Percentiles rank a stretch among this genome's conserved stretches.
phyloP scores from a whole-genome alignment of 2,113 vertebrate species.

The Pristiophorus japonicus region DNA sequence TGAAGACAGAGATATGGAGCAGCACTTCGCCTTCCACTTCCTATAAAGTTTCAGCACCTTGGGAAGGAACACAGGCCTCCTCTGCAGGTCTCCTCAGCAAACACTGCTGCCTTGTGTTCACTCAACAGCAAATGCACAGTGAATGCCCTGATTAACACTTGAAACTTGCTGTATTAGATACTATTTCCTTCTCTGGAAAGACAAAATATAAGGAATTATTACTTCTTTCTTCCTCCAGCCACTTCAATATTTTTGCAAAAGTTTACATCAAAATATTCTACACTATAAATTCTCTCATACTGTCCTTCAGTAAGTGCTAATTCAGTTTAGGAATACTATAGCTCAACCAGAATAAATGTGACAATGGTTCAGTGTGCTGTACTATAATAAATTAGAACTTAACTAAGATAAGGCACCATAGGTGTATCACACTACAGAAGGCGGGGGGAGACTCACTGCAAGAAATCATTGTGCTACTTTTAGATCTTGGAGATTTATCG shows the following conservation, averaged over 20 bases:
- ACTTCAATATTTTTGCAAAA: neutral
- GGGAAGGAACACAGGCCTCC: conserved; percentile 38
- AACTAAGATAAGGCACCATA: too few species aligned
- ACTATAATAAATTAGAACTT: too few species aligned
- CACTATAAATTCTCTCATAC: neutral
- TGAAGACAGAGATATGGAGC: neutral
- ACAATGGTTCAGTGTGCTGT: too few species aligned
- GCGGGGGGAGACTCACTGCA: too few species aligned
- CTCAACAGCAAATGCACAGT: conserved; percentile 49
- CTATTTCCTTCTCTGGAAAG: conserved; percentile 50
- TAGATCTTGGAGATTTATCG: too few species aligned
- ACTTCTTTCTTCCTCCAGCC: neutral
- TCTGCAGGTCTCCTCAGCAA: conserved; percentile 44
- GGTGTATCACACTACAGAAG: too few species aligned
- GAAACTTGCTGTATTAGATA: conserved; percentile 56
- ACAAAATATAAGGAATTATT: neutral
- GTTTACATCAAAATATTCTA: neutral
- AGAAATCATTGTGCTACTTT: too few species aligned
- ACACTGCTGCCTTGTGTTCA: conserved; percentile 42
- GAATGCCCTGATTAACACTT: conserved; percentile 53
- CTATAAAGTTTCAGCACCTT: conserved; percentile 50
- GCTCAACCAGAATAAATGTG: neutral
- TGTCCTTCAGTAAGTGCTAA: neutral
- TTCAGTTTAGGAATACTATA: neutral
- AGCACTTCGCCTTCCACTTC: conserved; percentile 42